Conservation (phyloP, 1,140 invertebrate genomes). For the Portunus trituberculatus region DNA sequence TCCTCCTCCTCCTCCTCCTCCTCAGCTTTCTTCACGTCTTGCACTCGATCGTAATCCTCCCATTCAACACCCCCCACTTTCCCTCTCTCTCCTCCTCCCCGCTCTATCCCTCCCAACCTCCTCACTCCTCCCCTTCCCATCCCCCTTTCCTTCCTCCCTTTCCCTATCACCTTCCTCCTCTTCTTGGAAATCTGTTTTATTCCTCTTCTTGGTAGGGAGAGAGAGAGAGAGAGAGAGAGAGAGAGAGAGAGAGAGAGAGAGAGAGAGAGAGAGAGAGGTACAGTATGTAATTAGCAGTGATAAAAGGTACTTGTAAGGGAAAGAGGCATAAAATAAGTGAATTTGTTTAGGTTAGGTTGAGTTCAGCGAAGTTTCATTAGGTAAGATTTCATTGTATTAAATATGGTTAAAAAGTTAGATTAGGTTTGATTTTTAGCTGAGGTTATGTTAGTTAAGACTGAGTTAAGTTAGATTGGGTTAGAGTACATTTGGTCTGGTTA, state of each 20-base stretch:
- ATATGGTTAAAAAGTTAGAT: too few species aligned
- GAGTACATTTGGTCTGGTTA: too few species aligned
- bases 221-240: conserved; percentile 22
- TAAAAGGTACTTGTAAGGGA: too few species aligned
- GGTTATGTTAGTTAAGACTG: too few species aligned
- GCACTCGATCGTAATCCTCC: neutral
- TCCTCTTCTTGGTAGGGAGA: neutral
- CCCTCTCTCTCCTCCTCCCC: neutral
- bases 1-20: neutral
- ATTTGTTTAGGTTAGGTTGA: too few species aligned
- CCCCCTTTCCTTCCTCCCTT: neutral
- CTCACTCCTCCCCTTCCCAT: too few species aligned
- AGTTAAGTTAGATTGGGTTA: too few species aligned
- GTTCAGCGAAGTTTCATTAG: too few species aligned
- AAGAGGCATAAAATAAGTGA: too few species aligned
- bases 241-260: conserved; percentile 12
- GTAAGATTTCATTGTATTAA: too few species aligned
- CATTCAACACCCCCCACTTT: neutral
- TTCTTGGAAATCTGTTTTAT: conserved; percentile 18
- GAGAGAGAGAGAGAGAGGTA: neutral
- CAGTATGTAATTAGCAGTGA: too few species aligned
- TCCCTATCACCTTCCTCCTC: neutral
- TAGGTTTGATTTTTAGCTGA: too few species aligned
- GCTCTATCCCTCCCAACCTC: neutral
- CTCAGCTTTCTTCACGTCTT: neutral